Evolutionary conservation across 1,140 invertebrate species (phyloP).

Genomic region (Drosophila subobscura): DNA sequence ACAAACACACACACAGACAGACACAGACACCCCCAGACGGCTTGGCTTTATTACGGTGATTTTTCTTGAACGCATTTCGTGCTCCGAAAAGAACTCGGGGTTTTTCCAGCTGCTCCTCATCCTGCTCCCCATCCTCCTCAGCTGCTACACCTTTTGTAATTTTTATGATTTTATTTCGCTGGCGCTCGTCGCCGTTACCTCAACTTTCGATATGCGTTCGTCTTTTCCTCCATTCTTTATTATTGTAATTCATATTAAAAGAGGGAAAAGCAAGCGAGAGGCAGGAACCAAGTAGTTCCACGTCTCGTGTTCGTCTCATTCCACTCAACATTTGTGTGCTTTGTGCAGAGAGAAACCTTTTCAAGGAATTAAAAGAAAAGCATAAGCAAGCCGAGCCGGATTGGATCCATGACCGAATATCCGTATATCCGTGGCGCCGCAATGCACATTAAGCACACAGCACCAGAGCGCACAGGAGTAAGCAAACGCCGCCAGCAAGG

Average conservation of each 20-base stretch:
- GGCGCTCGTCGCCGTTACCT: constrained; percentile 18
- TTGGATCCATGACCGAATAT: constrained; percentile 46
- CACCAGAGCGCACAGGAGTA: not conserved
- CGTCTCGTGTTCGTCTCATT: constrained; percentile 4
- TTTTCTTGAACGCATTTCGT: constrained; percentile 78
- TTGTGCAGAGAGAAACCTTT: constrained; percentile 65
- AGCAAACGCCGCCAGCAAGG: constrained; percentile 4
- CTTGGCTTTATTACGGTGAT: constrained; percentile 77
- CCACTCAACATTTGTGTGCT: constrained; percentile 23
- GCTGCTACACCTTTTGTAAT: constrained; percentile 71
- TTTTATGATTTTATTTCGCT: constrained; percentile 78
- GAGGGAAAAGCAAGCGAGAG: constrained; percentile 1
- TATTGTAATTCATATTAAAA: constrained; percentile 77
- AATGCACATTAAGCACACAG: constrained; percentile 18
- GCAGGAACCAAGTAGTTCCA: constrained; percentile 37
- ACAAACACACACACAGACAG: constrained; percentile 17
- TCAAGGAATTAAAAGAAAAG: constrained; percentile 73
- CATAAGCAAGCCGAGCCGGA: constrained; percentile 35
- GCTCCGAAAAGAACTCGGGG: constrained; percentile 48
- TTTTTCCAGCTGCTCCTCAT: not conserved
- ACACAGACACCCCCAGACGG: constrained; percentile 39
- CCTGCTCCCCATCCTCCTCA: constrained; percentile 37
- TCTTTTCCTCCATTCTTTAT: constrained; percentile 62
- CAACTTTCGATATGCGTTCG: constrained; percentile 57
- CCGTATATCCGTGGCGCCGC: constrained; percentile 59